These are phyloP conservation scores for Rhabdornis inornatus DNA, from an alignment of 2,113 vertebrate species.

Conservation along the genomic window DNA sequence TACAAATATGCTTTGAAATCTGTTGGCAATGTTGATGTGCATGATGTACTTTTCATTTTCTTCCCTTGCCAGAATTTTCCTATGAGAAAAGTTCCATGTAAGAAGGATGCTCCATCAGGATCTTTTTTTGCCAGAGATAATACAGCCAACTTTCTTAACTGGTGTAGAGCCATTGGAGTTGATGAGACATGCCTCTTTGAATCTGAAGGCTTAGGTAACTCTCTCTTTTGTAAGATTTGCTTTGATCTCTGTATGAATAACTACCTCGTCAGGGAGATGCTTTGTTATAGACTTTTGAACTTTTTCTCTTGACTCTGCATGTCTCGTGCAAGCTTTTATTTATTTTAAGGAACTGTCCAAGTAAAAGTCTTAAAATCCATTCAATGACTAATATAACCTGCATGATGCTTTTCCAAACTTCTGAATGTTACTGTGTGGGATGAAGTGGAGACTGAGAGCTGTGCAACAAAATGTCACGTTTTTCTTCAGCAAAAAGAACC, in stretches of 20 bases:
- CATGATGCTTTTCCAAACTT: neutral
- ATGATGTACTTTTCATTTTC: neutral
- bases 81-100: conserved; percentile 86
- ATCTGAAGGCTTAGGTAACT: conserved; percentile 93
- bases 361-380: neutral
- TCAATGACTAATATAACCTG: neutral
- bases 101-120: conserved; percentile 87
- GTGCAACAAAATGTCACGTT: neutral
- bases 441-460: neutral
- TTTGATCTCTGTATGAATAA: neutral
- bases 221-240: neutral
- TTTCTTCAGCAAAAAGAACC: neutral
- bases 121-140: conserved; percentile 98
- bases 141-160: conserved; percentile 95
- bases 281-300: neutral
- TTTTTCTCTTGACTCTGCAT: neutral
- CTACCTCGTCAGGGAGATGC: neutral
- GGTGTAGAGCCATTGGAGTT: conserved; percentile 89
- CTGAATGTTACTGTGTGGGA: neutral
- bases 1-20: neutral
- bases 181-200: conserved; percentile 96
- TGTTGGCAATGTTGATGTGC: neutral
- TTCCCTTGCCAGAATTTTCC: conserved; percentile 80
- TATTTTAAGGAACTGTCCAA: neutral
- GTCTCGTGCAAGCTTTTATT: neutral